These are phyloP conservation scores for Octomys mimax DNA, from an alignment of 2,797 vertebrate species.

Conservation along the genomic window DNA sequence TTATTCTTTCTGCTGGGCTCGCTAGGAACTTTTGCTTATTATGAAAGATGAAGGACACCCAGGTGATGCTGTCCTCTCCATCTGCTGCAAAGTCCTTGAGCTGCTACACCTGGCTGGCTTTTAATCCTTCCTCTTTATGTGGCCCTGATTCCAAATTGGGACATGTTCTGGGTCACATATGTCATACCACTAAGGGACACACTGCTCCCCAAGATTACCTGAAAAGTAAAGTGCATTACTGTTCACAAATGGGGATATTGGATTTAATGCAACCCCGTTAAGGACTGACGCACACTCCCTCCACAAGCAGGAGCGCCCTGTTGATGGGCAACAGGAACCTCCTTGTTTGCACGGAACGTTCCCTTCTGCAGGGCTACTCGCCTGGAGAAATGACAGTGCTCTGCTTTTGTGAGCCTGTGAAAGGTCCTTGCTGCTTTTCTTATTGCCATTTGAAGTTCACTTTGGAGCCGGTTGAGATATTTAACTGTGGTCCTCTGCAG, in stretches of 20 bases:
- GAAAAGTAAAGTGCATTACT: conserved; percentile 56
- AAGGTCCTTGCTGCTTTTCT: conserved; percentile 54
- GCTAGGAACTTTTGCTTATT: conserved; percentile 49
- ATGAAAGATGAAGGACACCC: conserved; percentile 63
- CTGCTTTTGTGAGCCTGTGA: conserved; percentile 13
- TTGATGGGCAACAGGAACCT: conserved; percentile 62
- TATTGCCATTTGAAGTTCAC: conserved; percentile 32
- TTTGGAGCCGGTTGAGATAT: conserved; percentile 52
- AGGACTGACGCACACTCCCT: conserved; percentile 53
- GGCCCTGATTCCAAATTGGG: conserved; percentile 62
- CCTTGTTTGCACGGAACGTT: conserved; percentile 47
- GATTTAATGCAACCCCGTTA: conserved; percentile 68
- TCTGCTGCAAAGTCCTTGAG: conserved; percentile 77
- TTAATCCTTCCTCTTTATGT: conserved; percentile 74
- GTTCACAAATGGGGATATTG: conserved; percentile 49
- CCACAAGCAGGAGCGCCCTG: neutral
- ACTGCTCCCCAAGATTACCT: neutral
- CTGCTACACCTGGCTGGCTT: conserved; percentile 75
- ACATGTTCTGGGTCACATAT: conserved; percentile 3
- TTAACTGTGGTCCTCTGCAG: neutral
- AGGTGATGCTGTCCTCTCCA: conserved; percentile 70
- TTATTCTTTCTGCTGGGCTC: conserved; percentile 62
- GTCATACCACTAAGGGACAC: conserved; percentile 29
- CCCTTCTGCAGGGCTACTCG: neutral
- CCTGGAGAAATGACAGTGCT: conserved; percentile 39